These are phyloP conservation scores for Falco peregrinus DNA, from an alignment of 2,797 vertebrate species.

Conservation along the genomic window DNA sequence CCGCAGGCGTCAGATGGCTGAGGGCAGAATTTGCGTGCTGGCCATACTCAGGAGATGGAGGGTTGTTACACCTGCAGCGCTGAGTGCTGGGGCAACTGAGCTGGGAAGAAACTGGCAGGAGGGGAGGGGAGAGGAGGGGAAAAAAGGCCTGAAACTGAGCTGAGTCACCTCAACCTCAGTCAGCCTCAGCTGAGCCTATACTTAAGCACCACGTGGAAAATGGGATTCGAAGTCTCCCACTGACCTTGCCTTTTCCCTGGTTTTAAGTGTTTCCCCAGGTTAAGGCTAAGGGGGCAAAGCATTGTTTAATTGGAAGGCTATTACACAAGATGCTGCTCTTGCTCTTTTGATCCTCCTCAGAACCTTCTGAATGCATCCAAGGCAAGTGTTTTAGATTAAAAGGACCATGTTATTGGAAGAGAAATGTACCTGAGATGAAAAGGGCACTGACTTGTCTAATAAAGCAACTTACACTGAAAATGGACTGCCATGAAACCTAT, in stretches of 20 bases:
- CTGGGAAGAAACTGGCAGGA: background rate
- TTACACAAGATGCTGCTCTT: background rate
- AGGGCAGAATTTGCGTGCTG: background rate
- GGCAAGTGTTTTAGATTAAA: background rate
- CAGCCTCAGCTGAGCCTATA: background rate
- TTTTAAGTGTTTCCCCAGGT: background rate
- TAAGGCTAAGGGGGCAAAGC: background rate
- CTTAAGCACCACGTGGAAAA: background rate
- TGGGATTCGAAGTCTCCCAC: background rate
- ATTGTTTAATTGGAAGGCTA: background rate
- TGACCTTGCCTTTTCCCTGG: background rate
- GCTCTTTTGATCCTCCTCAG: background rate
- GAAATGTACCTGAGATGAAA: background rate
- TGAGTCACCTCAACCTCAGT: background rate
- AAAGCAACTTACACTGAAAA: background rate
- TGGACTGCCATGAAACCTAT: background rate
- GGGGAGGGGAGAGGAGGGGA: background rate
- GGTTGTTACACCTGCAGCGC: background rate
- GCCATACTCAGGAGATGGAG: background rate
- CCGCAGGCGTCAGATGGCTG: background rate
- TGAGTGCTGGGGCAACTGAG: fast-evolving
- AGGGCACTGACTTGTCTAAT: background rate
- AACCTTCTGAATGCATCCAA: background rate
- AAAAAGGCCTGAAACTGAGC: background rate
- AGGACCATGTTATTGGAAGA: background rate